phyloP scores from a whole-genome alignment of 2,888 invertebrate genomes.

The Leptogaster cylindrica region DNA sequence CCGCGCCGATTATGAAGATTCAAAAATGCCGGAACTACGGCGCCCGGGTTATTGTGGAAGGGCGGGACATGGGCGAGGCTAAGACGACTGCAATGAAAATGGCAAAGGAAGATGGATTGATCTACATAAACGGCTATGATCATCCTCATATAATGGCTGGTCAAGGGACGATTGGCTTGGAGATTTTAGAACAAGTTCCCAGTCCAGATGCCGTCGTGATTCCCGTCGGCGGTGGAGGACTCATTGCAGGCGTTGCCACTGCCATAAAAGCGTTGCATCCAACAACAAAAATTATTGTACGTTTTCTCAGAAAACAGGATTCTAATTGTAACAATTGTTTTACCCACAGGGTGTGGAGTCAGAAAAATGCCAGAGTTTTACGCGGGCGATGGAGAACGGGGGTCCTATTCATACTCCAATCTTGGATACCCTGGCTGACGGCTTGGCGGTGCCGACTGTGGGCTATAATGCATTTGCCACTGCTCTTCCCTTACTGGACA shows the following conservation, averaged over 20 bases:
- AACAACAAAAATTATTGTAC: constrained; percentile 82
- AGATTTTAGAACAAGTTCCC: constrained; percentile 88
- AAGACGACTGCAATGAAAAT: constrained; percentile 79
- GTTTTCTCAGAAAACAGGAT: constrained; percentile 55
- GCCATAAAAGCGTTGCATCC: constrained; percentile 89
- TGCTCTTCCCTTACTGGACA: constrained; percentile 75
- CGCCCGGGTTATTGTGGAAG: constrained; percentile 78
- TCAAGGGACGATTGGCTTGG: constrained; percentile 92
- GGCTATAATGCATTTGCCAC: constrained; percentile 86
- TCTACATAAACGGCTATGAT: constrained; percentile 94
- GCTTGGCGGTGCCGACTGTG: constrained; percentile 85
- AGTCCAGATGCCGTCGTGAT: constrained; percentile 88
- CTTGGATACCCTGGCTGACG: constrained; percentile 83
- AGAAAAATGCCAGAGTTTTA: constrained; percentile 88
- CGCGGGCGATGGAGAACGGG: constrained; percentile 72
- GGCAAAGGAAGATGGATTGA: constrained; percentile 72
- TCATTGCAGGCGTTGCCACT: constrained; percentile 88
- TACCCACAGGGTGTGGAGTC: constrained; percentile 83
- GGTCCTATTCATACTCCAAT: constrained; percentile 73
- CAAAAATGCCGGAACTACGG: constrained; percentile 84
- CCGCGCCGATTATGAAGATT: constrained; percentile 96
- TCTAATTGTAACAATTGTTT: background rate
- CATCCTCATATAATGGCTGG: constrained; percentile 95
- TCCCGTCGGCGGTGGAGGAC: constrained; percentile 89
- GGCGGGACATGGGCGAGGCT: constrained; percentile 84